A percentile compares a stretch with the other conserved stretches of the same genome.
These are phyloP conservation scores for Dinothrombium tinctorium DNA, from an alignment of 1,140 invertebrate species.

Conservation along the genomic window DNA sequence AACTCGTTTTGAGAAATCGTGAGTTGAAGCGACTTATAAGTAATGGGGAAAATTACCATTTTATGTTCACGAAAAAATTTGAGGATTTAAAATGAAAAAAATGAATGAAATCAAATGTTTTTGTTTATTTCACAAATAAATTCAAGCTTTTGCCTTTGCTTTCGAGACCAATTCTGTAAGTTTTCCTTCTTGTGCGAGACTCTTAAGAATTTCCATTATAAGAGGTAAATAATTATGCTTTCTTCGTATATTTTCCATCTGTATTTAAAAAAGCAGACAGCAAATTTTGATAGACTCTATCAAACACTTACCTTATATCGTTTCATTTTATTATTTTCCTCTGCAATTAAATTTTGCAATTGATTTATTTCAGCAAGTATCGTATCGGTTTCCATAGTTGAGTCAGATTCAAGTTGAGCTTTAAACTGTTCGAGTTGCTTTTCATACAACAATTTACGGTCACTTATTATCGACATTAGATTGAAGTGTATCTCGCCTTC, in stretches of 20 bases:
- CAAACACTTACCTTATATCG: conserved; percentile 34
- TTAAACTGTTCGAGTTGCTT: conserved; percentile 43
- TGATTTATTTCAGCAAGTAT: conserved; percentile 40
- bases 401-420: conserved; percentile 22
- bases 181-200: conserved; percentile 75
- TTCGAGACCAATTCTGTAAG: conserved; percentile 63
- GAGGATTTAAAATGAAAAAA: too few species aligned
- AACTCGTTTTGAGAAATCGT: conserved; percentile 36
- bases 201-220: conserved; percentile 83
- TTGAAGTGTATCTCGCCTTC: conserved; percentile 97
- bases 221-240: conserved; percentile 95
- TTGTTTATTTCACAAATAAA: too few species aligned
- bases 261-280: conserved; percentile 8
- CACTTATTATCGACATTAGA: conserved; percentile 85
- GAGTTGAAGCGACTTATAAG: conserved; percentile 48
- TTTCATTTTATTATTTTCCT: conserved; percentile 63
- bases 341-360: conserved; percentile 47
- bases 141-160: conserved; percentile 19
- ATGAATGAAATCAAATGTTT: too few species aligned
- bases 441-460: conserved; percentile 62
- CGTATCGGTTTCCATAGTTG: conserved; percentile 30
- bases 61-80: too few species aligned
- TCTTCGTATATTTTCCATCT: conserved; percentile 66
- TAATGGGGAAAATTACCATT: background rate
- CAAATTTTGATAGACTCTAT: background rate